Percentiles rank a stretch among this genome's conserved stretches.
Conservation (phyloP, 2,888 invertebrate genomes). For the Lysandra bellargus region DNA sequence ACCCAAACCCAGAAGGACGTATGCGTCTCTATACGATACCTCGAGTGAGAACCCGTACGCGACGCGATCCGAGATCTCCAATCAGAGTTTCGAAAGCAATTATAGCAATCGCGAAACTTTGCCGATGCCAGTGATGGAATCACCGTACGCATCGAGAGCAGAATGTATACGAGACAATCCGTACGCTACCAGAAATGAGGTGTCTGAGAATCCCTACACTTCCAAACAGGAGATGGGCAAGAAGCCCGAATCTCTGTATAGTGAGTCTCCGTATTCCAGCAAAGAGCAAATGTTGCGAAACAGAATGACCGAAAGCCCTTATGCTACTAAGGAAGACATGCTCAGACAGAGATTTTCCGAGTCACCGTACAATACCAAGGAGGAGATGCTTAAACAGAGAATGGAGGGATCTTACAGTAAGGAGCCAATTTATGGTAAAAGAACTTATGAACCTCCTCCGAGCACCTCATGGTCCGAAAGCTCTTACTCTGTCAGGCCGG, state of each 20-base stretch:
- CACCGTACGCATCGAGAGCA: constrained; percentile 59
- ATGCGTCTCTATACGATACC: constrained; percentile 72
- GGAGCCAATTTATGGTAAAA: constrained; percentile 68
- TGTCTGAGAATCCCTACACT: constrained; percentile 48
- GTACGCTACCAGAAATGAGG: constrained; percentile 49
- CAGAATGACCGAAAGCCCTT: constrained; percentile 69
- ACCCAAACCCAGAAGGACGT: constrained; percentile 76
- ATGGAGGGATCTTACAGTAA: constrained; percentile 60
- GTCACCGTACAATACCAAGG: constrained; percentile 75
- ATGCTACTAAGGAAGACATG: constrained; percentile 77
- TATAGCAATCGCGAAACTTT: constrained; percentile 68
- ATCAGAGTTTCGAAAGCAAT: constrained; percentile 71
- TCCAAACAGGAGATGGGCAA: constrained; percentile 52
- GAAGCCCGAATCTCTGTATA: constrained; percentile 61
- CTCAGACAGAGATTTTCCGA: constrained; percentile 74
- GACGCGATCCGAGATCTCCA: constrained; percentile 66
- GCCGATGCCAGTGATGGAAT: constrained; percentile 66
- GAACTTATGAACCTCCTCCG: constrained; percentile 72
- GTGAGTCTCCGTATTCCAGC: constrained; percentile 71
- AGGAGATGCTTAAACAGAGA: constrained; percentile 73
- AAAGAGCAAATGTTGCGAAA: constrained; percentile 72
- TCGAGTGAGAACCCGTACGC: constrained; percentile 71
- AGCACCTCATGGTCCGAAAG: constrained; percentile 70
- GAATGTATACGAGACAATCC: constrained; percentile 52
- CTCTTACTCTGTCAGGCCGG: constrained; percentile 66